Evolutionary conservation across 2,113 vertebrate species (phyloP).

Genomic region (Saccopteryx leptura): DNA sequence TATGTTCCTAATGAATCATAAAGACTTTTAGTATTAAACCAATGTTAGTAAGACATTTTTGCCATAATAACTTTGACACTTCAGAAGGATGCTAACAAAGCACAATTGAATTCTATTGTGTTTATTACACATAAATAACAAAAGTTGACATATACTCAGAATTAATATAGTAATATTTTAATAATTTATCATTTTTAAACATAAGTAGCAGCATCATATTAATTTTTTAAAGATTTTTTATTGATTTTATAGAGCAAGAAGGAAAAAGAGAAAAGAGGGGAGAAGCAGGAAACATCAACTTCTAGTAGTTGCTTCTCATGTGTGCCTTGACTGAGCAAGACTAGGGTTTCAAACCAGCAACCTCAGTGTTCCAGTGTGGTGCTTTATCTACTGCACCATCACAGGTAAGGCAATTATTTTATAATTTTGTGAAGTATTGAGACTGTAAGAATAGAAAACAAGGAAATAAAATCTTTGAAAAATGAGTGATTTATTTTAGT

Average conservation of each 20-base stretch:
- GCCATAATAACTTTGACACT: background rate
- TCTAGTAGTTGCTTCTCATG: no score
- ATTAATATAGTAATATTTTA: slow-evolving; percentile 30
- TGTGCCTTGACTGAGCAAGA: no score
- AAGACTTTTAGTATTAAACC: background rate
- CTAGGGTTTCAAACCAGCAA: no score
- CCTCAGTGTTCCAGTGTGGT: no score
- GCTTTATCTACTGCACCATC: no score
- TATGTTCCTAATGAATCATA: slow-evolving; percentile 5
- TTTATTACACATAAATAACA: background rate
- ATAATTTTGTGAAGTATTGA: background rate
- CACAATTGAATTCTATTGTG: slow-evolving; percentile 15
- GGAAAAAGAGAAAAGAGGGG: no score
- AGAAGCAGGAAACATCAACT: no score
- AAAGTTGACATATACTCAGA: background rate
- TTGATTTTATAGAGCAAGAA: no score
- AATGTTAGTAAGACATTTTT: slow-evolving; percentile 8
- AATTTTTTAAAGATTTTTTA: background rate
- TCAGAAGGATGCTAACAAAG: background rate
- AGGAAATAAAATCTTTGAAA: background rate
- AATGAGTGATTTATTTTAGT: background rate
- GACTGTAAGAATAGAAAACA: background rate
- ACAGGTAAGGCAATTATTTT: background rate
- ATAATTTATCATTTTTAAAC: background rate
- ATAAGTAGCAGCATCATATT: background rate